phyloP scores from a whole-genome alignment of 2,888 invertebrate species.

The Cyclophora punctaria region DNA sequence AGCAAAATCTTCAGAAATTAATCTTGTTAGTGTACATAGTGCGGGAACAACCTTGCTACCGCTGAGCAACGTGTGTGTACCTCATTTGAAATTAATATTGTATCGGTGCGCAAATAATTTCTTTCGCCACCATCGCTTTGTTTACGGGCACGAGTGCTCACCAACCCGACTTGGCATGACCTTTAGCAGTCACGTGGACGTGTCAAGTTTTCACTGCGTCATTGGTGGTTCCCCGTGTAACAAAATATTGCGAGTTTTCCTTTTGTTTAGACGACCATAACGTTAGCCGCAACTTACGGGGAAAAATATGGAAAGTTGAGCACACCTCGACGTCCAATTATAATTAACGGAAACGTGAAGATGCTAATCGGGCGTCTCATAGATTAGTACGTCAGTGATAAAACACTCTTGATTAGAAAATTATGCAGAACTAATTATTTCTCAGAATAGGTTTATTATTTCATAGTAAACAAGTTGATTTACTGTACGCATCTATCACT shows the following conservation, averaged over 20 bases:
- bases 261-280: slow-evolving; percentile 11
- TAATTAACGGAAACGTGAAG: slow-evolving; percentile 3
- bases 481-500: no score
- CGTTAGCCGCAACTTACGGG: slow-evolving; percentile 22
- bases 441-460: no score
- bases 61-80: no score
- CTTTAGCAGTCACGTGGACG: slow-evolving; percentile 35
- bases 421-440: no score
- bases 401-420: no score
- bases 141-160: slow-evolving; percentile 19
- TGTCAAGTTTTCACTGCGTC: slow-evolving; percentile 36
- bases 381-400: no score
- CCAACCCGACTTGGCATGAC: slow-evolving; percentile 21
- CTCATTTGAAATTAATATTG: no score
- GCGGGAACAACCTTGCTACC: no score
- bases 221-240: slow-evolving; percentile 32
- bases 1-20: slow-evolving; percentile 1
- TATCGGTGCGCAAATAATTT: slow-evolving; percentile 24
- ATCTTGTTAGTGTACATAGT: background rate
- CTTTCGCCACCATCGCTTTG: slow-evolving; percentile 23
- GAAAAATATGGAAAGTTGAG: slow-evolving; percentile 24
- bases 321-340: slow-evolving; percentile 14
- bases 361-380: no score
- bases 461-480: no score
- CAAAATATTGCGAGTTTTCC: slow-evolving; percentile 35